These are phyloP conservation scores for Metacarcinus magister DNA, from an alignment of 2,888 invertebrate species.

Conservation along the genomic window DNA sequence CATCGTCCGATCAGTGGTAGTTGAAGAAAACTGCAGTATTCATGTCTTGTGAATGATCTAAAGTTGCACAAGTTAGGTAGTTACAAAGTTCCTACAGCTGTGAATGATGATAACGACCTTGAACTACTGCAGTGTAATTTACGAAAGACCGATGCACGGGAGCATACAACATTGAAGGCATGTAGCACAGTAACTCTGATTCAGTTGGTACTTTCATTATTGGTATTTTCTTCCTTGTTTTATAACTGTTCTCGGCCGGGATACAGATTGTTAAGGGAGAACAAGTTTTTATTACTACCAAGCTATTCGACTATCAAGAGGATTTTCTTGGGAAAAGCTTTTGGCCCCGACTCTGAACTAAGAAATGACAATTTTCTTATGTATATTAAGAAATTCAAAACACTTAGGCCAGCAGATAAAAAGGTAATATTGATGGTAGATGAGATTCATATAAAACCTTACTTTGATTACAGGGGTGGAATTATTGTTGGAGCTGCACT, in stretches of 20 bases:
- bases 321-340: neutral
- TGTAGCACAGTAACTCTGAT: neutral
- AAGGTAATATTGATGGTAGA: constrained; percentile 43
- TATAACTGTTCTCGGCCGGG: constrained; percentile 21
- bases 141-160: neutral
- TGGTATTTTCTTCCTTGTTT: neutral
- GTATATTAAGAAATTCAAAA: constrained; percentile 52
- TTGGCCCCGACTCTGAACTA: neutral
- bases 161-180: neutral
- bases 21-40: neutral
- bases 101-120: neutral
- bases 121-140: neutral
- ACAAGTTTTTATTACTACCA: neutral
- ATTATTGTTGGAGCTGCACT: constrained; percentile 55
- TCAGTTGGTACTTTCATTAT: neutral
- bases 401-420: neutral
- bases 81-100: neutral
- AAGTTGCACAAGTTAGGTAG: neutral
- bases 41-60: neutral
- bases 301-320: constrained; percentile 55
- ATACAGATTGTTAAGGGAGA: constrained; percentile 22
- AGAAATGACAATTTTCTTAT: neutral
- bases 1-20: neutral
- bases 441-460: constrained; percentile 52
- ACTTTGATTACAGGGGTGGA: constrained; percentile 41